Evolutionary conservation across 2,113 vertebrate species (phyloP).

Genomic region (Columba janthina): DNA sequence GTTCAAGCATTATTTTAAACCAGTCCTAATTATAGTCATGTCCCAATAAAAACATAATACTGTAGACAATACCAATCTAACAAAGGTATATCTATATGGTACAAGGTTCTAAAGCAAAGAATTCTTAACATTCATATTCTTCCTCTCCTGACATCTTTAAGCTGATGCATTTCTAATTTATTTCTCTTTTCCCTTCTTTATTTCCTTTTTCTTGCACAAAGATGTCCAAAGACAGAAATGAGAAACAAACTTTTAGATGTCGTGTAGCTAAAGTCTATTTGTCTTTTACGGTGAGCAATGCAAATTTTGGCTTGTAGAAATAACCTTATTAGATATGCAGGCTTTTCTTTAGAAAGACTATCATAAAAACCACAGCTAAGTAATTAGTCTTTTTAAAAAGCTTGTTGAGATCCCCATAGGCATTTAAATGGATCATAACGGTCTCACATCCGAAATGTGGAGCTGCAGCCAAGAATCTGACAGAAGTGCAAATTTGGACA

Average conservation of each 20-base stretch:
- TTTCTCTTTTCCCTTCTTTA: background rate
- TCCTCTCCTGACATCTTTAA: background rate
- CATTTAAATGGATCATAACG: conserved; percentile 70
- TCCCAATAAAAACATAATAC: background rate
- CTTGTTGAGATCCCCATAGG: conserved; percentile 69
- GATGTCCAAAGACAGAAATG: background rate
- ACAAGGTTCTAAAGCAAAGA: background rate
- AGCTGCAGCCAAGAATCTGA: conserved; percentile 50
- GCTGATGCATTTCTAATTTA: background rate
- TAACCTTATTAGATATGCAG: conserved; percentile 63
- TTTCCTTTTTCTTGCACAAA: background rate
- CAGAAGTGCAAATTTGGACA: conserved; percentile 62
- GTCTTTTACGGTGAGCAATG: conserved; percentile 32
- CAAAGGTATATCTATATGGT: background rate
- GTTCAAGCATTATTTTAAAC: background rate
- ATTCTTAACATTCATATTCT: background rate
- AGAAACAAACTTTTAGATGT: background rate
- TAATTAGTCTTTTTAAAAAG: conserved; percentile 72
- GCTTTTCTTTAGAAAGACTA: conserved; percentile 61
- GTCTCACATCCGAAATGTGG: conserved; percentile 35
- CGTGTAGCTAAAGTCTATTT: conserved; percentile 25
- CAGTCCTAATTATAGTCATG: background rate
- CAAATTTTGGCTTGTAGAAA: conserved; percentile 60
- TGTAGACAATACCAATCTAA: background rate
- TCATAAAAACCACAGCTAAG: conserved; percentile 69